Evolutionary conservation across 1,140 invertebrate species (phyloP).

Genomic region (Galendromus occidentalis): DNA sequence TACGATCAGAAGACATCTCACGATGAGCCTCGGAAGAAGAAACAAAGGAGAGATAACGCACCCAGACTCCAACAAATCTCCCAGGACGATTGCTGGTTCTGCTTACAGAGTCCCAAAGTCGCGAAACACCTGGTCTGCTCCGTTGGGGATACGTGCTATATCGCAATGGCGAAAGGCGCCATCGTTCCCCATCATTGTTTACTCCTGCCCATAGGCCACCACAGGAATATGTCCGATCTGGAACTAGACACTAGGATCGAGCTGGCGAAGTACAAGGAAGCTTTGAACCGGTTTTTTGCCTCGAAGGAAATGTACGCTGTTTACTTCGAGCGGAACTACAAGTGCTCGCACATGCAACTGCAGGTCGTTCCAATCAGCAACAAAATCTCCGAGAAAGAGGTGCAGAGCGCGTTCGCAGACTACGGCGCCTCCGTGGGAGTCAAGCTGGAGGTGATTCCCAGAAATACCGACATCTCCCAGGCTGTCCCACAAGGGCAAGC

Average conservation of each 20-base stretch:
- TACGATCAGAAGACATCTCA: constrained; percentile 46
- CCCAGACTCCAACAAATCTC: constrained; percentile 24
- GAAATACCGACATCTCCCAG: constrained; percentile 38
- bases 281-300: constrained; percentile 52
- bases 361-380: constrained; percentile 58
- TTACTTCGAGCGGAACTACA: constrained; percentile 87
- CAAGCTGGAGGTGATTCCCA: constrained; percentile 48
- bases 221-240: constrained; percentile 51
- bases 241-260: constrained; percentile 56
- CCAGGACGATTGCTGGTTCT: constrained; percentile 69
- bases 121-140: constrained; percentile 86
- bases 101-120: constrained; percentile 71
- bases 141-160: constrained; percentile 61
- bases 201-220: constrained; percentile 79
- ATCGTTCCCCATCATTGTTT: constrained; percentile 62
- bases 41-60: constrained; percentile 26
- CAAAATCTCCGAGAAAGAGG: constrained; percentile 17
- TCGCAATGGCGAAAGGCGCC: constrained; percentile 78
- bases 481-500: constrained; percentile 47
- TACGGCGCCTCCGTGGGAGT: constrained; percentile 31
- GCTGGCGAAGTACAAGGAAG: constrained; percentile 54
- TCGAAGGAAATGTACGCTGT: constrained; percentile 45
- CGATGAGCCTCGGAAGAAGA: constrained; percentile 28
- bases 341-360: constrained; percentile 77
- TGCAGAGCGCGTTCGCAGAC: background rate